Evolutionary conservation across 2,797 vertebrate species (phyloP), one percentile per base, ranked within the genome.

Genomic region (Artibeus lituratus): DNA sequence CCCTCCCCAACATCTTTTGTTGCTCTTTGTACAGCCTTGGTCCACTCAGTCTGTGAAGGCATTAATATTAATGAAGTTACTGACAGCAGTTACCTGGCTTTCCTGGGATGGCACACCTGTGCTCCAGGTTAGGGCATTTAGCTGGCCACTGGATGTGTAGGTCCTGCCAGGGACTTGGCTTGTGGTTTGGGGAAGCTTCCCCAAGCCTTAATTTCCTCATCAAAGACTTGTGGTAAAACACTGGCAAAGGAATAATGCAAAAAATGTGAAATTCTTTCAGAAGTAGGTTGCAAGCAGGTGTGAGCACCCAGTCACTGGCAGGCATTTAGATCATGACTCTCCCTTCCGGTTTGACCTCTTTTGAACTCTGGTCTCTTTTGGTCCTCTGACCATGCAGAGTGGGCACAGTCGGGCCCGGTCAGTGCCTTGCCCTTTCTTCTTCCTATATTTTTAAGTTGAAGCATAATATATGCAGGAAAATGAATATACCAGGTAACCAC

Each of bases 21-120:
- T 92, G 95, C 82, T 76, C 44, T 96, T 82, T 82, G 59, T 51
- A 70, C 19, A 86, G 70, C 42, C 72, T 51, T 16, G n/a, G 93
- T 53, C 78, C 47, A 96, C 42, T 49, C 12, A 57, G 78, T 53
- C 90, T 73, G 22, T 42, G 77, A 84, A 42, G 72, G 59, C 47
- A 62, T 83, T 88, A 81, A 81, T 92, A 81, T 87, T 87, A 94
- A 90, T 94, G 92, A 96, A 87, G 78, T 93, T 80, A 89, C n/a
- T 65, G 91, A 49, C 18, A 73, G 80, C 72, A 67, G 74, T 62
- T 59, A 44, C 32, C 53, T 18, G n/a, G 62, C 78, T 80, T 91
- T 94, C 67, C 73, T 24, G 4, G 39, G 78, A 53, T 53, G 29
- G 55, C 59, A 88, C 35, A 78, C 62, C 51, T 93, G 65, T 87